Conservation (phyloP, 2,797 vertebrate species). For the Sebastes trivittatus region DNA sequence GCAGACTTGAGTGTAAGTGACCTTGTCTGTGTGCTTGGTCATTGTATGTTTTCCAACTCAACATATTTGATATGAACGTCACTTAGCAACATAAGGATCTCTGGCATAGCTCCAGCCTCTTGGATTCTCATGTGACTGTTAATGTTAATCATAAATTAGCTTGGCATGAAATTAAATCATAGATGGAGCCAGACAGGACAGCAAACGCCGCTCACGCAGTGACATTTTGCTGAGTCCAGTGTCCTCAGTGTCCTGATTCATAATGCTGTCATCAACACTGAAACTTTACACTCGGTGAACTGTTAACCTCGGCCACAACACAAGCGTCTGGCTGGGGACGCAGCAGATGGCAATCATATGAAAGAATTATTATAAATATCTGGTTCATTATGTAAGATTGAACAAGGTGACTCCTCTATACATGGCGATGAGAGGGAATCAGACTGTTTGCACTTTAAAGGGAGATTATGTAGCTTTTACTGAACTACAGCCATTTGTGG, state of each 20-base stretch:
- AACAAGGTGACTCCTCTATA: conserved; percentile 26
- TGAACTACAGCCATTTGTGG: not conserved
- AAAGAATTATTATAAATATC: conserved; percentile 3
- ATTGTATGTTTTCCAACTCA: conserved; percentile 16
- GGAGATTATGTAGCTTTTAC: not conserved
- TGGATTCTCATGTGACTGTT: conserved; percentile 4
- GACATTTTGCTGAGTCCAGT: conserved; percentile 50
- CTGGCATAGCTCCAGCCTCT: not conserved
- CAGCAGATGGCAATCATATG: conserved; percentile 1
- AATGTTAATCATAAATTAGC: conserved; percentile 9
- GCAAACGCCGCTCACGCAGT: conserved; percentile 3
- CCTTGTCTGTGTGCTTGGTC: conserved; percentile 41
- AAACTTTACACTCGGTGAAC: conserved; percentile 51
- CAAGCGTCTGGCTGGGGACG: not conserved
- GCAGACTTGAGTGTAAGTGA: conserved; percentile 16
- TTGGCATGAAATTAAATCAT: conserved; percentile 1
- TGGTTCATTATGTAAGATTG: conserved; percentile 16
- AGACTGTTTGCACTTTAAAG: not conserved
- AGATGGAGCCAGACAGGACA: not conserved
- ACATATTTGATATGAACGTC: not conserved
- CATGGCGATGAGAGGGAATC: not conserved
- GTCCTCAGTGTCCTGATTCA: conserved; percentile 36
- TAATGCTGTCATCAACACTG: conserved; percentile 35
- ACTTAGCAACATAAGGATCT: not conserved
- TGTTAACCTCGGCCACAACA: conserved; percentile 29